Percentiles rank a stretch among this genome's conserved stretches.
Conservation (phyloP, 2,797 vertebrate species). For the Falco novaeseelandiae region DNA sequence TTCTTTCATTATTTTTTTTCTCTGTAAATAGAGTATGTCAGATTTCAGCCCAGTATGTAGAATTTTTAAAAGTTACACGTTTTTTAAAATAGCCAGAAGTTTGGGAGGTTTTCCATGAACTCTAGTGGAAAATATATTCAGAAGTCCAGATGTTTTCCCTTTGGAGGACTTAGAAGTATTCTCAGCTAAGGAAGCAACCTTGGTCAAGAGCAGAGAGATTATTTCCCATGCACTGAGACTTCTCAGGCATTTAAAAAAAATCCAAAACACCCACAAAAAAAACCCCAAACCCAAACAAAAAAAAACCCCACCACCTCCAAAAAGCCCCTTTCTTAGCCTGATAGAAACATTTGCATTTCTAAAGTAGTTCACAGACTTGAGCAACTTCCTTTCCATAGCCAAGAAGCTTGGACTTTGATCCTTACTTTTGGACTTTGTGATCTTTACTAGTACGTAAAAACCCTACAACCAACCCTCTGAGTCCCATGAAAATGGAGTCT, state of each 20-base stretch:
- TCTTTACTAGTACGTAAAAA: not conserved
- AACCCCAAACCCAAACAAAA: too few species aligned
- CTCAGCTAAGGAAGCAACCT: not conserved
- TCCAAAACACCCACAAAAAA: not conserved
- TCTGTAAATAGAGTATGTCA: not conserved
- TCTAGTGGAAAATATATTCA: not conserved
- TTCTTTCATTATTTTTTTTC: not conserved
- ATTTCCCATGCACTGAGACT: not conserved
- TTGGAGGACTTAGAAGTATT: not conserved
- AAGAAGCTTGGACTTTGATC: not conserved
- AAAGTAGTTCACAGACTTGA: not conserved
- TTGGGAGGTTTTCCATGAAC: not conserved
- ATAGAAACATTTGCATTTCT: not conserved
- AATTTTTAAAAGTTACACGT: not conserved
- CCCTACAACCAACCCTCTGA: rapidly evolving
- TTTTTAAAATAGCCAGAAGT: not conserved
- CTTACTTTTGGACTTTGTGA: not conserved
- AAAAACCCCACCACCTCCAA: not conserved
- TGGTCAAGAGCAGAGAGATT: not conserved
- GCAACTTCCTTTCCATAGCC: not conserved
- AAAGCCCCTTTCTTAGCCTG: not conserved
- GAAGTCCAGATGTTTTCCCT: not conserved
- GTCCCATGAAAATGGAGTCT: not conserved
- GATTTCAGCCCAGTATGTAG: not conserved
- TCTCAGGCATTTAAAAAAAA: not conserved